Conservation (phyloP, 1,140 invertebrate genomes). For the Temnothorax longispinosus region DNA sequence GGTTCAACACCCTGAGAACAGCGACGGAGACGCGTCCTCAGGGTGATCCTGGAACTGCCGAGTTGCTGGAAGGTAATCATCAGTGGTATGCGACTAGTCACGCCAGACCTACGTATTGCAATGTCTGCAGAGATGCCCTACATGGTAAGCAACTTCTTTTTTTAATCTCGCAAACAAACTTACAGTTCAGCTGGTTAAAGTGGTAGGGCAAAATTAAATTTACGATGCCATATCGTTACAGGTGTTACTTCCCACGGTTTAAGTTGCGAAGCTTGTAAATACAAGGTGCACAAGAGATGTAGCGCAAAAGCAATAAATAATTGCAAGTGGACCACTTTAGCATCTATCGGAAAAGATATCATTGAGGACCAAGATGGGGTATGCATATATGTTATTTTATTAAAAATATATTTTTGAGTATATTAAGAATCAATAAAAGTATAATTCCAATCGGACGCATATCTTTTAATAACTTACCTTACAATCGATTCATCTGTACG, state of each 20-base stretch:
- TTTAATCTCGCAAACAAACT: not conserved
- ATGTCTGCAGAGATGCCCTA: conserved; percentile 96
- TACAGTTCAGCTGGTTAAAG: no score
- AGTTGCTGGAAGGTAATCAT: conserved; percentile 95
- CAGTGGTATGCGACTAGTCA: conserved; percentile 97
- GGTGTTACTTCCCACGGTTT: conserved; percentile 97
- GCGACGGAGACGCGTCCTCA: conserved; percentile 90
- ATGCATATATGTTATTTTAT: conserved; percentile 78
- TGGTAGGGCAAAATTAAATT: not conserved
- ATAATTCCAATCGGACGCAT: not conserved
- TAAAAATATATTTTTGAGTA: conserved; percentile 18
- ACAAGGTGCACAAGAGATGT: conserved; percentile 97
- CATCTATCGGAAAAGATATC: conserved; percentile 96
- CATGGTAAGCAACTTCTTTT: conserved; percentile 86
- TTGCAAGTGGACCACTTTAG: conserved; percentile 98
- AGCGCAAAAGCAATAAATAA: conserved; percentile 96
- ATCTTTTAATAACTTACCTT: not conserved
- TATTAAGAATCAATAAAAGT: conserved; percentile 1
- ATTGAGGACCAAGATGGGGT: conserved; percentile 97
- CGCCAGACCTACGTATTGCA: conserved; percentile 98
- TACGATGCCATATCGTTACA: conserved; percentile 36
- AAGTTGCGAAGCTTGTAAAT: conserved; percentile 98
- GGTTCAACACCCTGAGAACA: conserved; percentile 92
- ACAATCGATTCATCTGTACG: not conserved
- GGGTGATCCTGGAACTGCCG: conserved; percentile 87